Evolutionary conservation across 1,140 invertebrate species (phyloP).

Genomic region (Eciton burchellii): DNA sequence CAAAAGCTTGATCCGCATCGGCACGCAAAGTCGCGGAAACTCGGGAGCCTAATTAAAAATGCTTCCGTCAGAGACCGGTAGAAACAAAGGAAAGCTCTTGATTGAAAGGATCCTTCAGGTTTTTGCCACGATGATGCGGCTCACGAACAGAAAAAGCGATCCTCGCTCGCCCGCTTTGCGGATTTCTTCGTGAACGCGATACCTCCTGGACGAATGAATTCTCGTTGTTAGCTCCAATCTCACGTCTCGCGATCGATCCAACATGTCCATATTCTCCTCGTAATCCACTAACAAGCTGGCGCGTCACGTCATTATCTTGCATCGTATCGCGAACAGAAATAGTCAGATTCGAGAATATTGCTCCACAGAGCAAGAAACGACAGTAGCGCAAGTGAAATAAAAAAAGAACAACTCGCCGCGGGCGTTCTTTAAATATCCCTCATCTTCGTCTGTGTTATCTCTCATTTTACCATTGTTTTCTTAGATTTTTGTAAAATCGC

Average conservation of each 20-base stretch:
- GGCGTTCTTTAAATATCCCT: too few species aligned
- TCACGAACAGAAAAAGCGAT: neutral
- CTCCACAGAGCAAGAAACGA: too few species aligned
- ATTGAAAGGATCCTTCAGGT: constrained; percentile 47
- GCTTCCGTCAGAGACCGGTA: constrained; percentile 56
- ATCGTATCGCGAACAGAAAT: too few species aligned
- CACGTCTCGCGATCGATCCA: neutral
- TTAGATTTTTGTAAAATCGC: too few species aligned
- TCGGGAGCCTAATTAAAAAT: constrained; percentile 71
- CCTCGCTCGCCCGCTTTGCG: neutral
- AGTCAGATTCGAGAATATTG: too few species aligned
- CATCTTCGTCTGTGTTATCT: too few species aligned
- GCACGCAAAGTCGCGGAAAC: constrained; percentile 24
- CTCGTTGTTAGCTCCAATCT: neutral
- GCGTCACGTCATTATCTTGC: neutral
- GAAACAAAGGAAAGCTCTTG: constrained; percentile 65
- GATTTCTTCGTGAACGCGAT: neutral
- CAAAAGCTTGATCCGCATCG: neutral
- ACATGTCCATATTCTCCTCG: neutral
- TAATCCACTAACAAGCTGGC: neutral
- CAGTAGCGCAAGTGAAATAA: too few species aligned
- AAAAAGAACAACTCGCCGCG: too few species aligned
- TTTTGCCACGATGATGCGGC: constrained; percentile 1
- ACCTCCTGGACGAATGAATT: neutral
- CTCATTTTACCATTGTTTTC: too few species aligned